These are phyloP conservation scores for Helicoverpa zea DNA, from an alignment of 1,140 invertebrate genomes.

Conservation along the genomic window DNA sequence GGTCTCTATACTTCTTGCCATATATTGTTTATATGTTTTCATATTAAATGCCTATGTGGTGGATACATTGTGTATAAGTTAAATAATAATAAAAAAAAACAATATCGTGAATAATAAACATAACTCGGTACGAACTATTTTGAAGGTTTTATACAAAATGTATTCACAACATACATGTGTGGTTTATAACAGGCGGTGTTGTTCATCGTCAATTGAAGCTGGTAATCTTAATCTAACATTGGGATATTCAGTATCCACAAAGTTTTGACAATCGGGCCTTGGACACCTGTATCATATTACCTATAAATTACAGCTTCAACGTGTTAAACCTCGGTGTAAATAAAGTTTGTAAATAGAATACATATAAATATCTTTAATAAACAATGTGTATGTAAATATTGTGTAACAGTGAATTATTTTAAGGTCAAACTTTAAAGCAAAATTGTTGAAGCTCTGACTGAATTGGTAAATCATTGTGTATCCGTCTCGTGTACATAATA, in stretches of 20 bases:
- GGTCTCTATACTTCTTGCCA: constrained; percentile 84
- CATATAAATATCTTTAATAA: constrained; percentile 1
- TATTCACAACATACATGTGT: background rate
- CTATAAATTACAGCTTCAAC: constrained; percentile 18
- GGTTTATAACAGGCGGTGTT: constrained; percentile 3
- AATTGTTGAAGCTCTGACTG: constrained; percentile 42
- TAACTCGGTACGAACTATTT: background rate
- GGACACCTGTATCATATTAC: background rate
- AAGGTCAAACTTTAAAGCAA: constrained; percentile 36
- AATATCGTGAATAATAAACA: too few relatives aligned
- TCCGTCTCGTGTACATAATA: constrained; percentile 32
- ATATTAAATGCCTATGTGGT: constrained; percentile 49
- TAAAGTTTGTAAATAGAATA: constrained; percentile 42
- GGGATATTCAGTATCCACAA: background rate
- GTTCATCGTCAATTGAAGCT: constrained; percentile 26
- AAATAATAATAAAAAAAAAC: too few relatives aligned
- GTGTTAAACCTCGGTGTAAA: constrained; percentile 33
- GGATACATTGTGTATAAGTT: background rate
- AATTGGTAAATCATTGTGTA: constrained; percentile 13
- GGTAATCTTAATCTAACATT: background rate
- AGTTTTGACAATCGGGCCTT: background rate
- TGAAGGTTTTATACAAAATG: background rate
- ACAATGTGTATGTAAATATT: constrained; percentile 33
- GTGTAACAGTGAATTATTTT: constrained; percentile 38
- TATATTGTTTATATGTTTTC: constrained; percentile 65